Percentiles rank a stretch among this genome's conserved stretches.
Conservation (phyloP, 2,113 vertebrate genomes). For the Otis tarda region DNA sequence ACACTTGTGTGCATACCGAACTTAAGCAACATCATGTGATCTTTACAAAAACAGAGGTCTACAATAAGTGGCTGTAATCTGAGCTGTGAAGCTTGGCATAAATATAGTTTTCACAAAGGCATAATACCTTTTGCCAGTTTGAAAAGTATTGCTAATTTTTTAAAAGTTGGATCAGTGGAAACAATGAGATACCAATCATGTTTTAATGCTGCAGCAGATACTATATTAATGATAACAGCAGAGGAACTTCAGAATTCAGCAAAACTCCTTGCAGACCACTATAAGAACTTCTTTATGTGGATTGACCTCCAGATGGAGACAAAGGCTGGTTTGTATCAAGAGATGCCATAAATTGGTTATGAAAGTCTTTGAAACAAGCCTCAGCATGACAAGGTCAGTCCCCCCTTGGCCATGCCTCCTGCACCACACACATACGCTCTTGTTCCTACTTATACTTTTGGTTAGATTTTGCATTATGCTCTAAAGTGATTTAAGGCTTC, state of each 20-base stretch:
- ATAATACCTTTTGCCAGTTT: not conserved
- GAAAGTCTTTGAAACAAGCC: not conserved
- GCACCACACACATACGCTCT: accelerated
- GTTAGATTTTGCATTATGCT: not conserved
- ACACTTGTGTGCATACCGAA: not conserved
- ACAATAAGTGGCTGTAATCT: not conserved
- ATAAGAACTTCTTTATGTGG: not conserved
- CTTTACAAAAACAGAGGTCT: not conserved
- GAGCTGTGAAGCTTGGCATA: not conserved
- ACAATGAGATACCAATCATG: not conserved
- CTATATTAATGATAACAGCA: not conserved
- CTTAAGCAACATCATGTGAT: not conserved
- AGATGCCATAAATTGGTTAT: not conserved
- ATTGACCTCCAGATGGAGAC: slow-evolving; percentile 42
- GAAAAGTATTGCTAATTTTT: not conserved
- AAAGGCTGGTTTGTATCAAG: not conserved
- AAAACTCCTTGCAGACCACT: not conserved
- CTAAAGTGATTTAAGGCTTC: not conserved
- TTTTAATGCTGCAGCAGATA: not conserved
- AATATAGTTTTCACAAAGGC: not conserved
- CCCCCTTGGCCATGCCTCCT: not conserved
- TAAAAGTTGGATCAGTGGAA: not conserved
- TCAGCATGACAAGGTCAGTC: not conserved
- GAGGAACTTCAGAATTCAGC: not conserved
- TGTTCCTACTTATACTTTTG: not conserved